Evolutionary conservation across 1,140 invertebrate genomes (phyloP).

Genomic region (Tetranychus urticae): DNA sequence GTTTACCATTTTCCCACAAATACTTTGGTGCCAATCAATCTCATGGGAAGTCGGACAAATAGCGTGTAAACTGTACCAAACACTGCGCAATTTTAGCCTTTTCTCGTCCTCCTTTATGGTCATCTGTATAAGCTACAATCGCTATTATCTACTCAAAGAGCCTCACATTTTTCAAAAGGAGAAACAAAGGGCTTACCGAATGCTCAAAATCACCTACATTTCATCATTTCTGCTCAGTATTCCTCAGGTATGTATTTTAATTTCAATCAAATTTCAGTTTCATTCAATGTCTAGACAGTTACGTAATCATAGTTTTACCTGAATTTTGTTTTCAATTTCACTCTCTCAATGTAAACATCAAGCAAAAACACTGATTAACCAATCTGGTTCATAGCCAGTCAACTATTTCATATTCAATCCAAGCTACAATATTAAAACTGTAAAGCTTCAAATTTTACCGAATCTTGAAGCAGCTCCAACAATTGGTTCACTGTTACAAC

Average conservation of each 20-base stretch:
- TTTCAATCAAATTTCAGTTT: neutral
- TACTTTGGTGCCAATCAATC: neutral
- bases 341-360: no score
- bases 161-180: neutral
- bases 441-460: no score
- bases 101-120: neutral
- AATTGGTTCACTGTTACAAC: no score
- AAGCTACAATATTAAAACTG: no score
- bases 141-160: neutral
- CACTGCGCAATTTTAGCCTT: neutral
- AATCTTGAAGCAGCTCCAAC: no score
- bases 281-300: neutral
- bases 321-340: no score
- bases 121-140: neutral
- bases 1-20: neutral
- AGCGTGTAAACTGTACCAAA: neutral
- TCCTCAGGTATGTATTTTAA: slow-evolving; percentile 20
- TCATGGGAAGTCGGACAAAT: neutral
- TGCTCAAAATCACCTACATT: neutral
- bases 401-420: no score
- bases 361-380: neutral
- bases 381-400: no score
- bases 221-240: neutral
- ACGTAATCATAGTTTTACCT: no score
- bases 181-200: neutral